These are phyloP conservation scores for Graptemys geographica DNA, from an alignment of 2,797 vertebrate species.

Conservation along the genomic window DNA sequence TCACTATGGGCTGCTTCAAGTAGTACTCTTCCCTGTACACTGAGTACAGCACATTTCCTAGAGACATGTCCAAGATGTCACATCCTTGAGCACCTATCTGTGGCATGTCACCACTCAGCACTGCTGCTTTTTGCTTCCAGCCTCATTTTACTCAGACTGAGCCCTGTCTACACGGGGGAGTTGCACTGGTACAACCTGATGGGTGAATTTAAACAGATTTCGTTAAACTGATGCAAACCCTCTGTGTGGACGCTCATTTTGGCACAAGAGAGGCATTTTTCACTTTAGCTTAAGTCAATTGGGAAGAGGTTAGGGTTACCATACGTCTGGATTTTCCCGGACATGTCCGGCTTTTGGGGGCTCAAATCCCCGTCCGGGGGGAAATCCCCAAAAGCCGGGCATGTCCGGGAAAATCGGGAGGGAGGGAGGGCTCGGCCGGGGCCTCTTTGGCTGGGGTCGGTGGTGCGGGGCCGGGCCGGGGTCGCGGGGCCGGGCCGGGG, in stretches of 20 bases:
- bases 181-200: neutral
- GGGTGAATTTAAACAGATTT: neutral
- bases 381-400: no score
- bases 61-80: neutral
- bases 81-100: neutral
- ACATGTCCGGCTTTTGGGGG: no score
- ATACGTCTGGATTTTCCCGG: no score
- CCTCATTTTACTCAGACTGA: neutral
- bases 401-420: no score
- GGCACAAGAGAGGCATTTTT: neutral
- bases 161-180: neutral
- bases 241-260: neutral
- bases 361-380: no score
- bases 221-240: neutral
- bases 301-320: no score
- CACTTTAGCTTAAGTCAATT: neutral
- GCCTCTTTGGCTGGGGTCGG: no score
- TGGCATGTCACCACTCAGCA: neutral
- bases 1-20: neutral
- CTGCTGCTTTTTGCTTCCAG: neutral
- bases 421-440: no score
- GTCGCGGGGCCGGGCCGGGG: no score
- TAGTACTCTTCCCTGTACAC: fast-evolving
- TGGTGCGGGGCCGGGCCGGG: no score
- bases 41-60: neutral